Base-by-base conservation (phyloP, 1,140 invertebrate genomes). In the Copidosoma floridanum region DNA sequence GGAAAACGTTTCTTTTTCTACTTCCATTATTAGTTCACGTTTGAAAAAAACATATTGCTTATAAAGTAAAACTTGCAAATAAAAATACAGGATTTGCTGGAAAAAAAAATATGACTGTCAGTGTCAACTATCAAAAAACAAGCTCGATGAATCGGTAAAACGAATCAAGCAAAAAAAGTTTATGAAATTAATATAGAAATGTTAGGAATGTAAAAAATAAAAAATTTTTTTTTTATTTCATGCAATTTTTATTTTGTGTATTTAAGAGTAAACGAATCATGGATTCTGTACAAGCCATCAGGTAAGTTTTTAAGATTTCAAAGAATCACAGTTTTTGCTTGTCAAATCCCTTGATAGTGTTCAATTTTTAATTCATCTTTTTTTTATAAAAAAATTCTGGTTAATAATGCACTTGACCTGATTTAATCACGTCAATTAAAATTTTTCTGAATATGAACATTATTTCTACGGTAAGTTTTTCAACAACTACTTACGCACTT, bases 1-100 rank as follows among this genome's bases (percentile, higher is more conserved):
- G 24, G 50, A 70, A 32, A 55, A 64, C 41, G 47, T 66, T 38
- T 70, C 66, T 16, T 69, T 67, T 32, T 65, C 66, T 14, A 44
- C 54, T 48, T 62, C 54, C 71, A 74, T 74, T 16, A 44, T 58
- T 1, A 32, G 26, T 23, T 14, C 5, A 2, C 26, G 8, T n/a
- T n/a, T n/a, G n/a, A n/a, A 53, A 16, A 11, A 3, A 32, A 23
- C 21, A 27, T 32, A 18, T 11, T 63, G 16, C 37, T 46, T 61
- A 35, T 14, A 46, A 67, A 44, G 64, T n/a, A 58, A 64, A 59
- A 63, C 47, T 26, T n/a, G 7, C 18, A 48, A 67, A 57, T 53
- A 61, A 46, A 70, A 65, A 12, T n/a, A n/a, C n/a, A n/a, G n/a
- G n/a, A n/a, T n/a, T n/a, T n/a, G n/a, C n/a, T n/a, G n/a, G n/a